Evolutionary conservation across 1,140 invertebrate genomes (phyloP), one percentile per base, ranked within the genome.

Genomic region (Aphaenogaster ashmeadi): DNA sequence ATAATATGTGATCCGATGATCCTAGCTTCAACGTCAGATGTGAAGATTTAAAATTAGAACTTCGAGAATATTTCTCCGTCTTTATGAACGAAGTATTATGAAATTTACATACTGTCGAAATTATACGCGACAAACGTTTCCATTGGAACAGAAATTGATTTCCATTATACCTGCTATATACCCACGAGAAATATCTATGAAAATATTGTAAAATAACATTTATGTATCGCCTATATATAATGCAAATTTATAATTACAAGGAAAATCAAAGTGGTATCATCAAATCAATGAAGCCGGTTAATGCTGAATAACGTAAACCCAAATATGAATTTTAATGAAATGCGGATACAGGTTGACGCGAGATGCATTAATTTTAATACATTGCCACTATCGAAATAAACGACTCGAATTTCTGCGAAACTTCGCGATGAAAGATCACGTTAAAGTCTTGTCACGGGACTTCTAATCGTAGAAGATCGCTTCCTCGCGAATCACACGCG

Each of bases 401-500:
- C 11, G 1, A 58, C 18, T 54, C 13, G 3, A 56, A 80, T 80
- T 67, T 52, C 11, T 5, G 1, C 52, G 8, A 60, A 38, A 47
- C 11, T 8, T 21, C 2, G 2, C 47, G 44, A 18, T 7, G 3
- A 52, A 41, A 41, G n/a, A 18, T 69, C 47, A n/a, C 77, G 47
- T 13, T 18, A 1, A 72, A 58, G 38, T 41, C 38, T 15, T 58
- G 18, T 47, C 52, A 9, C 44, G n/a, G 56, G n/a, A 47, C 6
- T 74, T 21, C 18, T 9, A 18, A 83, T 74, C 2, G 15, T 8
- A 9, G 38, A 72, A 27, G n/a, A 72, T 69, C 41, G 60, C 11
- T 83, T 41, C 66, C 21, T 21, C 38, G 33, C 41, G 47, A 18
- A 74, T 86, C 86, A 67, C 74, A 41, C 87, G 60, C 88, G 79